Conservation (phyloP, 2,888 invertebrate genomes). For the Nomada flava region DNA sequence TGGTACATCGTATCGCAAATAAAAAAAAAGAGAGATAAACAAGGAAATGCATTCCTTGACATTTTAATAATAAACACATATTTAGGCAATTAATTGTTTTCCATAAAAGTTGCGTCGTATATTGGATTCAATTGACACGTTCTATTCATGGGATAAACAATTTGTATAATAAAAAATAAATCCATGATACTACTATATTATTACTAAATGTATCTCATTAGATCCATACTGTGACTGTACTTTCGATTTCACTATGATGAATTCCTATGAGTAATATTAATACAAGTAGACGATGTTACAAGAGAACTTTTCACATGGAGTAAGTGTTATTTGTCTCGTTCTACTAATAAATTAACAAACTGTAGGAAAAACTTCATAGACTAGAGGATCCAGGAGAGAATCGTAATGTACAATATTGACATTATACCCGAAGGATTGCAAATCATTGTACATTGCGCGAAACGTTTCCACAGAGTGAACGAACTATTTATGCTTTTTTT, state of each 20-base stretch:
- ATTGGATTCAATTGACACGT: background rate
- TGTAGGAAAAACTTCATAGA: constrained; percentile 56
- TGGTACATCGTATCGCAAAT: background rate
- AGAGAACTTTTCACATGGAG: constrained; percentile 33
- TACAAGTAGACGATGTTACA: constrained; percentile 43
- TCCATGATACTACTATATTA: constrained; percentile 1
- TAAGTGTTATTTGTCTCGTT: constrained; percentile 30
- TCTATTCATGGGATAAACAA: constrained; percentile 8
- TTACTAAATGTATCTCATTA: constrained; percentile 1
- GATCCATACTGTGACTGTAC: constrained; percentile 36
- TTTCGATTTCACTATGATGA: constrained; percentile 42
- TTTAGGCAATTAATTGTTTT: constrained; percentile 8
- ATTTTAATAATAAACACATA: constrained; percentile 2
- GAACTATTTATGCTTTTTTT: constrained; percentile 47
- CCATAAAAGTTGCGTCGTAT: background rate
- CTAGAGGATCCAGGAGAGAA: constrained; percentile 57
- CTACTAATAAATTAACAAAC: constrained; percentile 56
- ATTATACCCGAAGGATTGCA: constrained; percentile 33
- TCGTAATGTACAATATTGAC: constrained; percentile 51
- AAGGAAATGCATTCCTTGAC: background rate
- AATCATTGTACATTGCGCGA: constrained; percentile 45
- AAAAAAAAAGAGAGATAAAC: background rate
- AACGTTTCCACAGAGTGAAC: constrained; percentile 38
- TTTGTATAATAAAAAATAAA: constrained; percentile 4
- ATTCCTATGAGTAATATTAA: constrained; percentile 32